phyloP scores from a whole-genome alignment of 30 jellyfish, hydroid and myxozoan genomes.

The Cassiopea xamachana region DNA sequence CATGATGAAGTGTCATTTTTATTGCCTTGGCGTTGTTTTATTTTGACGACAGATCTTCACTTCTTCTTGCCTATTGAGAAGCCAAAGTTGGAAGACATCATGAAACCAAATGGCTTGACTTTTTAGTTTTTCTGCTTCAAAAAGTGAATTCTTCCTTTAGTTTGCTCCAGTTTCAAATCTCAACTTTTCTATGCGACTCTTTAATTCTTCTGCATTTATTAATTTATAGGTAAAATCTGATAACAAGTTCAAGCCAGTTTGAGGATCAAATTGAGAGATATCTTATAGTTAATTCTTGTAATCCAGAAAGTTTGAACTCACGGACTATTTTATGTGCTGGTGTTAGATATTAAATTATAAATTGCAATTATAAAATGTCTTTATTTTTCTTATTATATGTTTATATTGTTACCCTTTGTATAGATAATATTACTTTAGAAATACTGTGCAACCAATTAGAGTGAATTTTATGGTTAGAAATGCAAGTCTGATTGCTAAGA shows the following conservation, averaged over 20 bases:
- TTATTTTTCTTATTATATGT: slow-evolving; percentile 19
- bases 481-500: background rate
- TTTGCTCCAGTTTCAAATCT: background rate
- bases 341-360: background rate
- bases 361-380: background rate
- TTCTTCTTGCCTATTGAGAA: too few relatives aligned
- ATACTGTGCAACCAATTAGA: background rate
- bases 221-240: background rate
- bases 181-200: background rate
- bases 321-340: background rate
- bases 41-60: too few relatives aligned
- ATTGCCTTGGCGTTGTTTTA: too few relatives aligned
- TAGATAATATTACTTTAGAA: slow-evolving; percentile 1
- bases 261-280: background rate
- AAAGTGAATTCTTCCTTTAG: background rate
- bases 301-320: background rate
- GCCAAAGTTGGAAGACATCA: too few relatives aligned
- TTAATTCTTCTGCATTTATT: background rate
- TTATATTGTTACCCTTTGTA: slow-evolving; percentile 2
- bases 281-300: background rate
- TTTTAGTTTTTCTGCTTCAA: too few relatives aligned
- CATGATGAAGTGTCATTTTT: too few relatives aligned
- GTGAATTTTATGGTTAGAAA: background rate
- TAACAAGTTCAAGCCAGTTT: background rate
- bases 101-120: too few relatives aligned